These are phyloP conservation scores for Thymelicus acteon DNA, from an alignment of 2,888 invertebrate species.

Conservation along the genomic window DNA sequence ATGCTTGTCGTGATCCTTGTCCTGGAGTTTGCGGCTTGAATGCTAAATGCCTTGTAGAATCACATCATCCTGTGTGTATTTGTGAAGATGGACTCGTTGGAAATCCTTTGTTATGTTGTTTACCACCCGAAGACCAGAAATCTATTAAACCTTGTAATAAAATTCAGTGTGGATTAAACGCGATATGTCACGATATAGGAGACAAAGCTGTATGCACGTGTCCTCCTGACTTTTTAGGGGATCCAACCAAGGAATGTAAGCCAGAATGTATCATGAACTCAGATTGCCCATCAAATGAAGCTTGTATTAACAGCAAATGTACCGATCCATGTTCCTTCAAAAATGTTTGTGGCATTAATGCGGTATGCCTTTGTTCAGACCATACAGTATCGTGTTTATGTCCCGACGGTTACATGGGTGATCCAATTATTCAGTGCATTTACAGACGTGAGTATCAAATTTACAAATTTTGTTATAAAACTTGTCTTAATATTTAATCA, in stretches of 20 bases:
- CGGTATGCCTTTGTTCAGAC: constrained; percentile 91
- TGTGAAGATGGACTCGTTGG: constrained; percentile 90
- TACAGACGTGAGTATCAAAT: constrained; percentile 72
- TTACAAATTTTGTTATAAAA: not conserved
- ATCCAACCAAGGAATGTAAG: constrained; percentile 90
- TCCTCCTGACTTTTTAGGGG: constrained; percentile 89
- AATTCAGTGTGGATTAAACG: constrained; percentile 91
- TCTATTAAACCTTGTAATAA: constrained; percentile 88
- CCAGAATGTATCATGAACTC: constrained; percentile 93
- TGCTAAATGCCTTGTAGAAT: constrained; percentile 89
- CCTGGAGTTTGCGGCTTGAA: constrained; percentile 92
- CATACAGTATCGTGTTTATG: constrained; percentile 94
- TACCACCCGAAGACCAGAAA: constrained; percentile 82
- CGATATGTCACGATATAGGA: constrained; percentile 89
- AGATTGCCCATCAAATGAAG: constrained; percentile 89
- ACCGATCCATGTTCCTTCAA: constrained; percentile 88
- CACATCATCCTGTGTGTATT: constrained; percentile 92
- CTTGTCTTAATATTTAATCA: no score
- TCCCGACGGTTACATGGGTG: constrained; percentile 90
- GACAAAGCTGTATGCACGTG: constrained; percentile 91
- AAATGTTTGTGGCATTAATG: constrained; percentile 91
- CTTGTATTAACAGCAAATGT: constrained; percentile 91
- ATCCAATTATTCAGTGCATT: constrained; percentile 91
- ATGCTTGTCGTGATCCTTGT: constrained; percentile 92
- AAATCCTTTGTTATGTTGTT: constrained; percentile 91